Base-by-base conservation (phyloP, 2,888 invertebrate genomes). In the Epistrophella euchroma region DNA sequence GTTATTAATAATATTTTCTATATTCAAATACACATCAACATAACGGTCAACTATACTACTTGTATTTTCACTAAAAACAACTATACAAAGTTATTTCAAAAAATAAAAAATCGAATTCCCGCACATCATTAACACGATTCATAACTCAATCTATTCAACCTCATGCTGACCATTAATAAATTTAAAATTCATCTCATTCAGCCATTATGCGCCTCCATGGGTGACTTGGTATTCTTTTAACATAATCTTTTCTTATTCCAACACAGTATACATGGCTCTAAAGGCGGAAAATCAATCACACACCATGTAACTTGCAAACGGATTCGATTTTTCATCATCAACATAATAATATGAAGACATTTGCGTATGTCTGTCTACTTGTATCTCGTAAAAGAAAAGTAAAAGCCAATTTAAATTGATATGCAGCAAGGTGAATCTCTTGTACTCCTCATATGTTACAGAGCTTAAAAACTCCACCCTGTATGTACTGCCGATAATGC, bases 351-450 rank as follows among this genome's bases (percentile, higher is more conserved):
- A 64, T 64, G 43, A 45, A 45, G 43, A 64, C 64, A 64, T 45
- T 40, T n/a, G 43, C 45, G 9, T 45, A 17, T 45, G 2, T 3
- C 45, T 45, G 9, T 50, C 0, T n/a, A 0, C 32, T n/a, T n/a
- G 9, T 9, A 32, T 32, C 25, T 25, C 10, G 25, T 22, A 22
- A 68, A n/a, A 66, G 47, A 68, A 76, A 76, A 76, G 75, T 76
- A 76, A 76, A 76, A 76, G 75, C 52, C 45, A 58, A 37, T 28
- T 37, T 35, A 17, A 56, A 68, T 75, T 75, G 75, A 68, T 66
- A 75, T 75, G 66, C 66, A 68, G 56, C 40, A 45, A 45, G 47
- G 66, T 66, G 56, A 56, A 76, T 66, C 58, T 47, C 15, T 68
- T 66, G 22, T 35, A 35, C 32, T 73, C 28, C 47, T 40, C 22